Base-by-base conservation (phyloP, 2,888 invertebrate species). In the Drosophila emarginata region DNA sequence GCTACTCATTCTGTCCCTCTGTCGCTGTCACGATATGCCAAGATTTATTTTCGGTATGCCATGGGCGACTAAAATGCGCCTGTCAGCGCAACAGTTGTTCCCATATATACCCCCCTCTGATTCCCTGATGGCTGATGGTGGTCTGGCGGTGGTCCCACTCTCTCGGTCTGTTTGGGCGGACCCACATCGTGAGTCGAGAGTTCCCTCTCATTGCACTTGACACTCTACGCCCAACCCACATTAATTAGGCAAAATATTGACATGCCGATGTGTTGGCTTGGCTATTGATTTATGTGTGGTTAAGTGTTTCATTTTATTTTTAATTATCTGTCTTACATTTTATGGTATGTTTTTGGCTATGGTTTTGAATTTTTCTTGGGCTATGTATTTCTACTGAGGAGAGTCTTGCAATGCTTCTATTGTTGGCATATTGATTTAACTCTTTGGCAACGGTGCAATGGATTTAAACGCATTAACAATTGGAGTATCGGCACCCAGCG, bases 1-100 rank as follows among this genome's bases (percentile, higher is more conserved):
- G 14, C 64, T 32, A 6, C 52, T 23, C 56, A 51, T 61, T 53
- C 39, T 18, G n/a, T 28, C 45, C 15, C 52, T 57, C 59, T 64
- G 36, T 67, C 45, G 45, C 69, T 85, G 79, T 81, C 86, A 80
- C 68, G 68, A 64, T 68, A 73, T 66, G 73, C 71, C 78, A 82
- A 85, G 84, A 85, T 85, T 85, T 85, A 88, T 85, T 87, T 88
- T 81, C 69, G 77, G 86, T 81, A 76, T 85, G 81, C 87, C 82
- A 79, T 70, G 77, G 85, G 67, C 68, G 70, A 85, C 85, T 78
- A 76, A 84, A 82, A 74, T 66, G 86, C 78, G 72, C 82, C 87
- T 83, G 88, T 87, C 82, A 83, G 83, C 86, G 74, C 71, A 83
- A 67, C 82, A 83, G 88, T 83, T 83, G 82, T 72, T 72, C 76